Conservation (phyloP, 2,888 invertebrate species). For the Bruchidius siliquastri region DNA sequence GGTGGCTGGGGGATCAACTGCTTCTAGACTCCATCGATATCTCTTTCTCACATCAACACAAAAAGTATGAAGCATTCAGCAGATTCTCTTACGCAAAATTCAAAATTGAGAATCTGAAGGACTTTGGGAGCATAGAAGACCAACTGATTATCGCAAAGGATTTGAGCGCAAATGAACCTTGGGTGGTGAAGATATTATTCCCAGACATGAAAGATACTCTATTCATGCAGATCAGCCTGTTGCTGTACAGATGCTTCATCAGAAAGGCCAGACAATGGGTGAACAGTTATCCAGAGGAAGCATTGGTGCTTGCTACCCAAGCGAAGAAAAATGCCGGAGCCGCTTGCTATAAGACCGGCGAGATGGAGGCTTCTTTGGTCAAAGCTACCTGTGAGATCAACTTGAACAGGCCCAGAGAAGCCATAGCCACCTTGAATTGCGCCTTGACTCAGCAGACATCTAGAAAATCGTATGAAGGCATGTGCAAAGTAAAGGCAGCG, state of each 20-base stretch:
- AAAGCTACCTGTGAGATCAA: conserved; percentile 53
- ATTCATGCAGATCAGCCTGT: conserved; percentile 48
- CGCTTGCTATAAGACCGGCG: conserved; percentile 48
- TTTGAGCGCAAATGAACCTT: conserved; percentile 41
- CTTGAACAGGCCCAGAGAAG: conserved; percentile 49
- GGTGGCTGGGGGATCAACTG: conserved; percentile 57
- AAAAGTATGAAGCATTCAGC: conserved; percentile 50
- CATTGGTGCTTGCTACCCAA: conserved; percentile 49
- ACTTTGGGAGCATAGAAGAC: conserved; percentile 29
- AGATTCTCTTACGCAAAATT: conserved; percentile 54
- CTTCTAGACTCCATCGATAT: conserved; percentile 49
- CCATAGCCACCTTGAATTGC: conserved; percentile 50
- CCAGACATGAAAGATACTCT: conserved; percentile 40
- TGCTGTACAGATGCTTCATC: conserved; percentile 46
- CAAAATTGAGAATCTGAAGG: conserved; percentile 51
- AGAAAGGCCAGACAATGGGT: conserved; percentile 44
- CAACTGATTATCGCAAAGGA: conserved; percentile 31
- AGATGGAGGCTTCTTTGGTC: conserved; percentile 52
- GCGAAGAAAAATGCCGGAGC: conserved; percentile 54
- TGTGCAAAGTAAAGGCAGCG: conserved; percentile 54
- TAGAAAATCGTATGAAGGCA: conserved; percentile 45
- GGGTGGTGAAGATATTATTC: conserved; percentile 34
- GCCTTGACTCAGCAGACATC: conserved; percentile 47
- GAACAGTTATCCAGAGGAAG: conserved; percentile 44
- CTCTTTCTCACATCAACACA: conserved; percentile 47